These are phyloP conservation scores for Phrynocephalus guinanensis DNA, from an alignment of 2,797 vertebrate genomes.

Conservation along the genomic window DNA sequence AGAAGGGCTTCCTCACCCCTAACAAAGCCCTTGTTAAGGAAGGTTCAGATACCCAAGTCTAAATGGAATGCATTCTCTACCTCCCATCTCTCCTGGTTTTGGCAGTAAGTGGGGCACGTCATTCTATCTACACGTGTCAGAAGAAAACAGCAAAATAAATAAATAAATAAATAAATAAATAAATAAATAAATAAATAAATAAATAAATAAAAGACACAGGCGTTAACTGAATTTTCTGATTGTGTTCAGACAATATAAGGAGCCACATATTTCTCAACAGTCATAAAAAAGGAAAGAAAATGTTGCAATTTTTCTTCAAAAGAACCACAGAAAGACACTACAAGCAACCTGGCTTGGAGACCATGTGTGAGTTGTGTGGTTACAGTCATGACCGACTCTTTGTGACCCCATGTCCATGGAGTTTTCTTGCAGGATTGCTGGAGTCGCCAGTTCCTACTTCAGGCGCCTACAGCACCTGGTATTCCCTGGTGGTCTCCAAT, in stretches of 20 bases:
- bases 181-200: no score
- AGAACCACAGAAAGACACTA: neutral
- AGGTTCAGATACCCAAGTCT: neutral
- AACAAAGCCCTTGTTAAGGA: neutral
- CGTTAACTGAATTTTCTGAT: neutral
- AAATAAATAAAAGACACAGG: no score
- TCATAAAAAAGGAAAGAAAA: neutral
- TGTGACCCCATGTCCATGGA: no score
- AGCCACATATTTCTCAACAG: neutral
- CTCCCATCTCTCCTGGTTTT: neutral
- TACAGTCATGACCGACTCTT: no score
- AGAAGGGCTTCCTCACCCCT: neutral
- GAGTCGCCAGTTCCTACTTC: no score
- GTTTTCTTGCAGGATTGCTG: no score
- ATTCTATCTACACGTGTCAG: neutral
- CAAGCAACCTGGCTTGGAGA: neutral
- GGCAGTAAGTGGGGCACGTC: neutral
- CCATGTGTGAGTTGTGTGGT: no score
- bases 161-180: no score
- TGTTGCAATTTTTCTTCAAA: neutral
- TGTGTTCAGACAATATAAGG: neutral
- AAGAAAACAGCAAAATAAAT: neutral
- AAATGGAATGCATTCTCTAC: neutral
- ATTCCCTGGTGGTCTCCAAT: no score
- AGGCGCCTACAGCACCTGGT: no score